Evolutionary conservation across 2,888 invertebrate genomes (phyloP).

Genomic region (Junonia oenone): DNA sequence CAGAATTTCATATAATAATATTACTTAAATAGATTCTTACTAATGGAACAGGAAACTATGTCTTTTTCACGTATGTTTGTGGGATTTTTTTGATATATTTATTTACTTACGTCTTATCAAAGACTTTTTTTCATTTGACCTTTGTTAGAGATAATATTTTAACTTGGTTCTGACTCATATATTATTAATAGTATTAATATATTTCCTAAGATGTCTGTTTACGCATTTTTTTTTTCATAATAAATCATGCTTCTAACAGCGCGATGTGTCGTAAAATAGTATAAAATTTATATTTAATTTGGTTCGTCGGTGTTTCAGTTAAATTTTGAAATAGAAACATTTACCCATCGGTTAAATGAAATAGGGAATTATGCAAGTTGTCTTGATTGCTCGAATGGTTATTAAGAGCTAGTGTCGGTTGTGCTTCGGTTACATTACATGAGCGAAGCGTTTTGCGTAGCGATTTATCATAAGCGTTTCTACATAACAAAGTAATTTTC

Average conservation of each 20-base stretch:
- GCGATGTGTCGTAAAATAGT: no score
- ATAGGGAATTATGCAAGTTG: conserved; percentile 19
- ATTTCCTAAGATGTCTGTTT: no score
- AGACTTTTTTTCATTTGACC: neutral
- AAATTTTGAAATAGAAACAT: conserved; percentile 1
- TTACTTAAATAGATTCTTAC: neutral
- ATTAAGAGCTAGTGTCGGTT: conserved; percentile 39
- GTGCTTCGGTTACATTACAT: conserved; percentile 16
- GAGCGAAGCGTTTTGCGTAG: conserved; percentile 24
- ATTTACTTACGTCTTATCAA: neutral
- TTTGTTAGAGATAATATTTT: no score
- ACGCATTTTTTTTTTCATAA: no score
- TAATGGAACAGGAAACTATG: neutral
- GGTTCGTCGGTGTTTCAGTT: neutral
- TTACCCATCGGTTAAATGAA: conserved; percentile 20
- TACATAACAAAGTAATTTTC: no score
- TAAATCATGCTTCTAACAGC: no score
- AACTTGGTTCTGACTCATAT: no score
- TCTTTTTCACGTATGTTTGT: neutral
- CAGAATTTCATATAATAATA: neutral
- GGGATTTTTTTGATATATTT: neutral
- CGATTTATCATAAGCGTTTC: neutral
- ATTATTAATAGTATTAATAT: no score
- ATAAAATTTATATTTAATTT: neutral
- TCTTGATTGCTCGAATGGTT: conserved; percentile 46